Base-by-base conservation (phyloP, 1,140 invertebrate species). In the Calephelis nemesis region DNA sequence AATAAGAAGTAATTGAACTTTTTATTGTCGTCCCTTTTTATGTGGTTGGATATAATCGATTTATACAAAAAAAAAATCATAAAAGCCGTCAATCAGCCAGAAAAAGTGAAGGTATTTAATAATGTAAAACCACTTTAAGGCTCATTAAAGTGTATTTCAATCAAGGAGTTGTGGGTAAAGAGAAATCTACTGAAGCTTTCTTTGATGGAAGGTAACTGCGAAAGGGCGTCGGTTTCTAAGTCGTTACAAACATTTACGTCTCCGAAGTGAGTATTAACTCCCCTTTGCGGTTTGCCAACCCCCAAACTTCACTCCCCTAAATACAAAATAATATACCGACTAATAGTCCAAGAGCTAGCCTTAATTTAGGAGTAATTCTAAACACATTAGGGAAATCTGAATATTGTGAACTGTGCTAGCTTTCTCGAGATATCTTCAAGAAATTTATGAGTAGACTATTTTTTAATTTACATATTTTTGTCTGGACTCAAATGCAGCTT, bases 151-250 rank as follows among this genome's bases (percentile, higher is more conserved):
- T 39, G 54, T 60, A 39, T 60, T 60, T 60, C 54, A 39, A 60
- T 40, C 30, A 60, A 60, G 11, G 30, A 8, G 54, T 11, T 30
- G 54, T 60, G 39, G 54, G 30, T 40, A 60, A 60, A 40, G 30
- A 7, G 30, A 60, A 60, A 39, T 11, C 12, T 30, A 60, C 58
- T 40, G 30, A 60, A 12, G 58, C 58, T 60, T 60, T 60, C 58
- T 60, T 60, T 60, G 39, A 60, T 40, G 58, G 58, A 39, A 60
- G 39, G 30, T 40, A 60, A 60, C 39, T 60, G 58, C 54, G 39
- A 60, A 58, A 60, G 58, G 58, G 58, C 39, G 58, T 40, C 39
- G 30, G 58, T 58, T 58, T 39, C 54, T 39, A 58, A 58, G 54
- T 40, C 52, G 30, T 58, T 58, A 58, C 52, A 58, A 58, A 30